A percentile compares a stretch with the other conserved stretches of the same genome.
phyloP scores from a whole-genome alignment of 2,113 vertebrate species.

The Sapajus apella region DNA sequence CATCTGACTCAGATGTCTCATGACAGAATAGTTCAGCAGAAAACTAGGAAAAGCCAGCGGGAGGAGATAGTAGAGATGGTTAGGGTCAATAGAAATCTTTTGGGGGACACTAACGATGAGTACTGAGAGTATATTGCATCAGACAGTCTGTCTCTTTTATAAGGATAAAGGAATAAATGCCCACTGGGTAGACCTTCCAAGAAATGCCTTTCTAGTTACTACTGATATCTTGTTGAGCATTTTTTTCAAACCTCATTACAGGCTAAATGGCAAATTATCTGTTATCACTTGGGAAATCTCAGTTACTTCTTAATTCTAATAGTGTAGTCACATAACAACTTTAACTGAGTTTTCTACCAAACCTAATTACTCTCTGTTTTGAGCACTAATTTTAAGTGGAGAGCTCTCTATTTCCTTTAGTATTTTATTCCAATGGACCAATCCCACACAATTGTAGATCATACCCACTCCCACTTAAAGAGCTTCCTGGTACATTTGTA shows the following conservation, averaged over 20 bases:
- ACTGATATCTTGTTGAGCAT: constrained; percentile 48
- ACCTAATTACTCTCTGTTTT: constrained; percentile 70
- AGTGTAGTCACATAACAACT: constrained; percentile 54
- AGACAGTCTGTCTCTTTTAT: constrained; percentile 35
- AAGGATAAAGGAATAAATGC: constrained; percentile 46
- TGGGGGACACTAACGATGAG: neutral
- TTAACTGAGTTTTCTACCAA: constrained; percentile 67
- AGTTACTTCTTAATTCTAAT: constrained; percentile 72
- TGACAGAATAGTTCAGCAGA: neutral
- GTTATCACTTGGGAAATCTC: constrained; percentile 69
- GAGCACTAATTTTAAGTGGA: constrained; percentile 57
- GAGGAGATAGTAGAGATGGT: neutral
- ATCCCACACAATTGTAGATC: neutral
- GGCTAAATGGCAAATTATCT: constrained; percentile 69
- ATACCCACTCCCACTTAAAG: neutral
- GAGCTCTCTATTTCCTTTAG: constrained; percentile 8
- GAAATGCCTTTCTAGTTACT: constrained; percentile 53
- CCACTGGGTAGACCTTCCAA: constrained; percentile 37
- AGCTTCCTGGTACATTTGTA: neutral
- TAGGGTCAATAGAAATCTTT: constrained; percentile 47
- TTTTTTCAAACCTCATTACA: constrained; percentile 62
- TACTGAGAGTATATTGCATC: neutral
- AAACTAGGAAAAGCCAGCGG: neutral
- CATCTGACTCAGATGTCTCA: constrained; percentile 34
- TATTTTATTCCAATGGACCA: neutral